Conservation (phyloP, 2,113 vertebrate species). For the Megalops atlanticus region DNA sequence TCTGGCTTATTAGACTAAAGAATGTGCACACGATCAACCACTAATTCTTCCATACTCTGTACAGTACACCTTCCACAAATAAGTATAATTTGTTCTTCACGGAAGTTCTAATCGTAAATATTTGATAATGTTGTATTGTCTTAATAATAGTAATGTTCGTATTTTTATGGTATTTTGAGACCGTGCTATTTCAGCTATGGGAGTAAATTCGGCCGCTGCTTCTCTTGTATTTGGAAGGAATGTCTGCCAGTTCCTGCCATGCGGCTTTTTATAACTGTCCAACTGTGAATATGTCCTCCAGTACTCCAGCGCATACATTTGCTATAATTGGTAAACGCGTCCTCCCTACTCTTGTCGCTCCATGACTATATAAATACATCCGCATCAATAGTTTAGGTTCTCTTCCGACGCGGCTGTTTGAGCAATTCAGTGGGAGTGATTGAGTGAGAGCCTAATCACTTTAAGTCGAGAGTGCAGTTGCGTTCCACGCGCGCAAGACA, state of each 20-base stretch:
- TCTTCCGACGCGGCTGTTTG: background rate
- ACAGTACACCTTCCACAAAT: background rate
- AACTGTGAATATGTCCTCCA: background rate
- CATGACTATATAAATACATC: background rate
- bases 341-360: background rate
- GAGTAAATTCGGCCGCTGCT: background rate
- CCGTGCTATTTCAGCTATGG: background rate
- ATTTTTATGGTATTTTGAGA: no score
- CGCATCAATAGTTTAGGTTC: background rate
- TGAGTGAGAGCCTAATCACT: background rate
- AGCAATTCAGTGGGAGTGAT: background rate
- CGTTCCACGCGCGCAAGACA: background rate
- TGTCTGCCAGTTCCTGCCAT: background rate
- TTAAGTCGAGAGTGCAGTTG: background rate
- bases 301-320: background rate
- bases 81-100: background rate
- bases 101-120: background rate
- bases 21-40: background rate
- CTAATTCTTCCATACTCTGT: background rate
- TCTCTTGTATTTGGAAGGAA: background rate
- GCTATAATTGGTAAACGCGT: constrained; percentile 8
- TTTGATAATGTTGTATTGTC: background rate
- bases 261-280: background rate
- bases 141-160: background rate
- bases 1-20: background rate